Conservation (phyloP, 2,888 invertebrate species). For the Eristalis arbustorum region DNA sequence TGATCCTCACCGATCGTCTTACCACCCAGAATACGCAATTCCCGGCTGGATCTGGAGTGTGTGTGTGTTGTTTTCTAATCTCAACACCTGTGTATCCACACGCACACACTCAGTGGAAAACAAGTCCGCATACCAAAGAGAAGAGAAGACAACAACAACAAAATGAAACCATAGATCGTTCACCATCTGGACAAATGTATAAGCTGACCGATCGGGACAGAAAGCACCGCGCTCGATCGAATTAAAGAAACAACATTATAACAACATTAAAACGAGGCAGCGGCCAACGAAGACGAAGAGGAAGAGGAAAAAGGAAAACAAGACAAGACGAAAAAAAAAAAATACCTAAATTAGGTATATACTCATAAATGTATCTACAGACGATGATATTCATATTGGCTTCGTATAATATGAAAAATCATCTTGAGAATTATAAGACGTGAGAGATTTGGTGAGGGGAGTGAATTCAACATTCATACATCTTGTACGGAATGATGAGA, state of each 20-base stretch:
- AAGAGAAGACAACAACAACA: no score
- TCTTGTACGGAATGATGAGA: neutral
- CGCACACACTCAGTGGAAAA: neutral
- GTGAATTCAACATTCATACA: constrained; percentile 6
- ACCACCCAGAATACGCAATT: constrained; percentile 68
- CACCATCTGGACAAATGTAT: constrained; percentile 58
- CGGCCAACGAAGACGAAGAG: neutral
- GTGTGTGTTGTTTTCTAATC: constrained; percentile 18
- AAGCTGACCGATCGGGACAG: constrained; percentile 53
- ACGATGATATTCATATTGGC: constrained; percentile 66
- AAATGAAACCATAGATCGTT: constrained; percentile 45
- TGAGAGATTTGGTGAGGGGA: constrained; percentile 62
- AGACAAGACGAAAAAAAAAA: constrained; percentile 8
- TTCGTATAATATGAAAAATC: constrained; percentile 63
- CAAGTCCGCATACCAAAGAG: constrained; percentile 25
- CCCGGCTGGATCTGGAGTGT: neutral
- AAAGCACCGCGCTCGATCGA: constrained; percentile 40
- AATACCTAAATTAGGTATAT: constrained; percentile 51
- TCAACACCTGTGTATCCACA: constrained; percentile 59
- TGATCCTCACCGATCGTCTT: constrained; percentile 35
- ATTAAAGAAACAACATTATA: constrained; percentile 59
- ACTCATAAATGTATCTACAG: constrained; percentile 49
- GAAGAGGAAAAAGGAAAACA: neutral
- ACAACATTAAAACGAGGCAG: constrained; percentile 32
- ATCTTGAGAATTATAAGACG: constrained; percentile 68